These are phyloP conservation scores for Harpalus rufipes DNA, from an alignment of 2,888 invertebrate species.

Conservation along the genomic window DNA sequence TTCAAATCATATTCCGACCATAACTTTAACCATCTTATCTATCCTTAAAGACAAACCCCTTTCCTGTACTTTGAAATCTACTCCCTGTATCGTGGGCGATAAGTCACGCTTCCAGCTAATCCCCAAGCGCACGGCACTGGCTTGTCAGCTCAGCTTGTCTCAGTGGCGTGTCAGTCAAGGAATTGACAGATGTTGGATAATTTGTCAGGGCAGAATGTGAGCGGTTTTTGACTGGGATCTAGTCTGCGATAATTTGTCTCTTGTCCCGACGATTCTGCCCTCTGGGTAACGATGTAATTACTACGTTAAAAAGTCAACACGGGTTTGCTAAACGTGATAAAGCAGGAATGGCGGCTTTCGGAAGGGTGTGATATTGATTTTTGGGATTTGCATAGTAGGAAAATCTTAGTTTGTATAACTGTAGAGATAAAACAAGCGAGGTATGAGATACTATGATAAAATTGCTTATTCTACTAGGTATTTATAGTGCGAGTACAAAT, in stretches of 20 bases:
- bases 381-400: background rate
- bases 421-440: background rate
- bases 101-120: conserved; percentile 26
- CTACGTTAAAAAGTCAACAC: conserved; percentile 62
- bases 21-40: too few relatives aligned
- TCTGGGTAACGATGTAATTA: conserved; percentile 59
- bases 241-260: conserved; percentile 56
- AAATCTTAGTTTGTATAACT: background rate
- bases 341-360: conserved; percentile 16
- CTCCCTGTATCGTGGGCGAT: conserved; percentile 21
- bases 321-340: conserved; percentile 35
- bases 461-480: too few relatives aligned
- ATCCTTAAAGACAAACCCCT: too few relatives aligned
- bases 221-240: conserved; percentile 58
- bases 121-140: conserved; percentile 22
- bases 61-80: background rate
- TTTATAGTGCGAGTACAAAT: too few relatives aligned
- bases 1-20: too few relatives aligned
- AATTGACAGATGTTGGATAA: conserved; percentile 63
- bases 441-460: background rate
- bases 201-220: conserved; percentile 56
- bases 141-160: background rate
- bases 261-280: conserved; percentile 49
- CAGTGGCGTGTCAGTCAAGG: conserved; percentile 20
- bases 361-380: conserved; percentile 10